These are phyloP conservation scores for Rhyacophila evoluta DNA, from an alignment of 2,888 invertebrate genomes.

Conservation along the genomic window DNA sequence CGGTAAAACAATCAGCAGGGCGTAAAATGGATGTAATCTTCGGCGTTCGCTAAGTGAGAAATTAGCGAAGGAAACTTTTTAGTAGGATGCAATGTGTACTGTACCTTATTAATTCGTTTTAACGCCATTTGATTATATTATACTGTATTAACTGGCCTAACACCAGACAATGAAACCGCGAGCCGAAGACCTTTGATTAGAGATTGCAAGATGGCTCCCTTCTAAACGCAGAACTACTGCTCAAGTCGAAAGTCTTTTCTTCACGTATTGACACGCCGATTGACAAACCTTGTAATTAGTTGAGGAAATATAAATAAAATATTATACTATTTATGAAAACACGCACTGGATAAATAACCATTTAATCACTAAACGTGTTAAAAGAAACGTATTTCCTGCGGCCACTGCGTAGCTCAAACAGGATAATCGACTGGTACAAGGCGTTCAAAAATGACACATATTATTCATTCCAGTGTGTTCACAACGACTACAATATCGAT, in stretches of 20 bases:
- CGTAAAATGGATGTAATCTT: slow-evolving; percentile 63
- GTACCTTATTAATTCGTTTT: slow-evolving; percentile 97
- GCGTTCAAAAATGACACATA: slow-evolving; percentile 39
- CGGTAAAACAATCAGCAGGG: slow-evolving; percentile 74
- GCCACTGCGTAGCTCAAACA: slow-evolving; percentile 68
- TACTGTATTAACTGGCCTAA: slow-evolving; percentile 80
- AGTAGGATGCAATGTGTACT: slow-evolving; percentile 57
- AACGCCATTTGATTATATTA: slow-evolving; percentile 89
- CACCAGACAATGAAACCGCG: slow-evolving; percentile 86
- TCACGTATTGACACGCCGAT: background rate
- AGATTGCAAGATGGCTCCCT: slow-evolving; percentile 65
- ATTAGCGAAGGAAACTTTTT: background rate
- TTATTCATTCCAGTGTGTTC: background rate
- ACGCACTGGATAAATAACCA: slow-evolving; percentile 30
- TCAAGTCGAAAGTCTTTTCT: slow-evolving; percentile 68
- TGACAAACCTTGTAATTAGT: slow-evolving; percentile 38
- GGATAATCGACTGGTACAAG: slow-evolving; percentile 64
- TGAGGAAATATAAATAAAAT: slow-evolving; percentile 64
- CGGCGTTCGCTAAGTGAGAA: slow-evolving; percentile 55
- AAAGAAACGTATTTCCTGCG: slow-evolving; percentile 57
- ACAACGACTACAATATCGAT: slow-evolving; percentile 2
- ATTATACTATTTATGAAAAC: slow-evolving; percentile 60
- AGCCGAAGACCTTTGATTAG: slow-evolving; percentile 87
- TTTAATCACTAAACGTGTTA: slow-evolving; percentile 58
- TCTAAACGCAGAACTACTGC: slow-evolving; percentile 83